phyloP scores from a whole-genome alignment of 1,140 invertebrate genomes.

The Drosophila nasuta region DNA sequence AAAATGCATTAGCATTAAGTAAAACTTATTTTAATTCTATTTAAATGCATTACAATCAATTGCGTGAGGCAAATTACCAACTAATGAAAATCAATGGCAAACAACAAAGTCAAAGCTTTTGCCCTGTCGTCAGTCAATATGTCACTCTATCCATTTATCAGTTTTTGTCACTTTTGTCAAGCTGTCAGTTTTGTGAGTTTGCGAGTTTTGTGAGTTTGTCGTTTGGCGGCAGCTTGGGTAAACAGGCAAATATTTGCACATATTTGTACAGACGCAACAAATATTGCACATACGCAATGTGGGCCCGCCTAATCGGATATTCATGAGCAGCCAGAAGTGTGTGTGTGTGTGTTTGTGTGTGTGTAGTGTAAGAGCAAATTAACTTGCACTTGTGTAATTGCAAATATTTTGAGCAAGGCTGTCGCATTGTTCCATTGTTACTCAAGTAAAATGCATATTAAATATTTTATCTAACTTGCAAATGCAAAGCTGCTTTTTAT shows the following conservation, averaged over 20 bases:
- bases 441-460: background rate
- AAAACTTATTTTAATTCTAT: constrained; percentile 28
- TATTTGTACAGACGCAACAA: constrained; percentile 52
- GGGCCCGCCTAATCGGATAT: constrained; percentile 32
- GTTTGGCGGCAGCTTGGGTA: constrained; percentile 28
- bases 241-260: constrained; percentile 65
- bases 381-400: constrained; percentile 9
- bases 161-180: constrained; percentile 4
- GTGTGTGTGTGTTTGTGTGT: too few relatives aligned
- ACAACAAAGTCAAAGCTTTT: constrained; percentile 40
- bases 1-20: constrained; percentile 19
- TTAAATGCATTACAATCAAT: constrained; percentile 62
- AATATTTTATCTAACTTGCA: background rate
- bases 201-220: constrained; percentile 4
- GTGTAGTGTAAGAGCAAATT: constrained; percentile 5
- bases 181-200: background rate
- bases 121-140: constrained; percentile 7
- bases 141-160: background rate
- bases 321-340: background rate
- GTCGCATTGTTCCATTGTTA: background rate
- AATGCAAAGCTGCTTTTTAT: constrained; percentile 1
- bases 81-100: constrained; percentile 55
- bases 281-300: constrained; percentile 57
- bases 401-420: constrained; percentile 24
- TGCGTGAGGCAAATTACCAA: constrained; percentile 33